Base-by-base conservation (phyloP, 37 sponge, comb jelly and placozoan species). In the Ianthella basta region DNA sequence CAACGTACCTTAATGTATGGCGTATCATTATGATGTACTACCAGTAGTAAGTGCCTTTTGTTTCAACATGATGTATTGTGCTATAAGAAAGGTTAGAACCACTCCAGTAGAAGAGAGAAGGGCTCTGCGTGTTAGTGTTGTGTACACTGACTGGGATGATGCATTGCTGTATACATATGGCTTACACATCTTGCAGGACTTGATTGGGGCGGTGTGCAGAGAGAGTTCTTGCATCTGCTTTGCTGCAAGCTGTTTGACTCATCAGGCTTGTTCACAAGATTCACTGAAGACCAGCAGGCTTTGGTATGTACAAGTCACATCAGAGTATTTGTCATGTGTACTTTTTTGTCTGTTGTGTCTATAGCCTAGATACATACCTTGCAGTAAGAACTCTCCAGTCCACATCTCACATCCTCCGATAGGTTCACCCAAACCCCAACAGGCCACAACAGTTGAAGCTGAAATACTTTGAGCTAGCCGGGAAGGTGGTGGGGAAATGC, bases 401-500 rank as follows among this genome's bases (percentile, higher is more conserved):
- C 50, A 44, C 8, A 44, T 44, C 8, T 44, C 50, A 44, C 33
- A 44, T 14, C 25, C 20, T 82, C 20, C 18, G 81, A 16, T 39
- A 92, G 92, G 87, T 89, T 25, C 92, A 92, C 86, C 92, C 92
- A 32, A 89, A 82, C 67, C 83, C 85, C 23, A 78, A 59, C 37
- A 54, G 91, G 68, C 85, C 88, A 20, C 20, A 65, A 0, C 21
- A 21, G 15, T 32, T 84, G 53, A 84, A 88, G 37, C 59, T 89
- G 30, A 88, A 85, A 23, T 87, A 91, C 64, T 96, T 77, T 77
- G 80, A 89, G 73, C 91, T 96, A 89, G 91, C 92, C 75, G 98
- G 98, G 20, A 57, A 77, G 39, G 55, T 97, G 38, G 94, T 97
- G 35, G 98, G 98, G 16, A 95, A 95, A 66, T 95, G 98, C 87